Evolutionary conservation across 2,113 vertebrate genomes (phyloP).

Genomic region (Neofelis nebulosa): DNA sequence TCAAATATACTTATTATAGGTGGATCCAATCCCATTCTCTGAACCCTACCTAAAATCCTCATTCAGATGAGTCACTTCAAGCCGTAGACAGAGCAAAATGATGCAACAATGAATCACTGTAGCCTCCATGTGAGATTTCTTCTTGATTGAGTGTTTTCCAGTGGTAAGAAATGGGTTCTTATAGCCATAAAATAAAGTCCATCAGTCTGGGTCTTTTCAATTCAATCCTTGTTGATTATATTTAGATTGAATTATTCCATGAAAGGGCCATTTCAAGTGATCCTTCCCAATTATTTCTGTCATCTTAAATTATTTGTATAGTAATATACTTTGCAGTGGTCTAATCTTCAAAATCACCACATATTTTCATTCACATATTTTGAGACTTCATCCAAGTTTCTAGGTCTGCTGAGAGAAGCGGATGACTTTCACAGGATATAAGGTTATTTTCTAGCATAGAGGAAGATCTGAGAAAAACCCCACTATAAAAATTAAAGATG

Average conservation of each 20-base stretch:
- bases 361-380: not conserved
- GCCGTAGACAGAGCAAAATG: not conserved
- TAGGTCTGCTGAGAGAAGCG: not conserved
- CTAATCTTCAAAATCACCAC: not conserved
- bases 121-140: rapidly evolving
- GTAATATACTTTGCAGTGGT: not conserved
- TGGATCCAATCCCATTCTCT: not conserved
- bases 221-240: not conserved
- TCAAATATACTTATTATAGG: not conserved
- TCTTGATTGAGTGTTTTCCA: not conserved
- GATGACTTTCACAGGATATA: not conserved
- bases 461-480: slow-evolving; percentile 27
- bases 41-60: not conserved
- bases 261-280: not conserved
- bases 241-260: not conserved
- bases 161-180: not conserved
- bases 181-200: not conserved
- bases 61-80: not conserved
- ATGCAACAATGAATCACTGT: not conserved
- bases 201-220: not conserved
- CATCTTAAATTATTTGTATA: not conserved
- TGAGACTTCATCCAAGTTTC: not conserved
- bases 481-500: slow-evolving; percentile 72
- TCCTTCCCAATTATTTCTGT: not conserved
- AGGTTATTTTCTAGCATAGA: slow-evolving; percentile 48